These are phyloP conservation scores for Anoplolepis gracilipes DNA, from an alignment of 1,140 invertebrate species.

Conservation along the genomic window DNA sequence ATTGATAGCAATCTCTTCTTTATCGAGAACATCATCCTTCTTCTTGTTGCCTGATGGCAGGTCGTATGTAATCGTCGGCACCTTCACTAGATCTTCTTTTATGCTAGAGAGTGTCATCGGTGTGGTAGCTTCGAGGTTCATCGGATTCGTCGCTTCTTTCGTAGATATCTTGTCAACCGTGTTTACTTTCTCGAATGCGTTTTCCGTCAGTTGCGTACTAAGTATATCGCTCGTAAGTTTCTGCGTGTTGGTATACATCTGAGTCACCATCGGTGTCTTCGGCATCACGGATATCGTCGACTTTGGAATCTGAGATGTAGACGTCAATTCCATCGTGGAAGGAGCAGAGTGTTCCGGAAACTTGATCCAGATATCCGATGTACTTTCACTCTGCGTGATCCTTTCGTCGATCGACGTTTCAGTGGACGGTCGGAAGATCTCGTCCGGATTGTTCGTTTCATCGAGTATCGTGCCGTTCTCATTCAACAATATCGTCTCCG, in stretches of 20 bases:
- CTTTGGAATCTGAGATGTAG: constrained; percentile 8
- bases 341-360: constrained; percentile 52
- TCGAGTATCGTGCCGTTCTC: constrained; percentile 87
- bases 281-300: constrained; percentile 31
- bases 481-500: constrained; percentile 89
- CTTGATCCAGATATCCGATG: constrained; percentile 48
- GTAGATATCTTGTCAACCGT: constrained; percentile 63
- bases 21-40: constrained; percentile 80
- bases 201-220: not conserved
- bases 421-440: constrained; percentile 82
- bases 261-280: constrained; percentile 21
- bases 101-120: constrained; percentile 72
- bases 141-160: constrained; percentile 48
- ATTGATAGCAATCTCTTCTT: constrained; percentile 84
- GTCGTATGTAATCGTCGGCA: constrained; percentile 86
- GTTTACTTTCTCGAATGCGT: constrained; percentile 33
- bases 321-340: not conserved
- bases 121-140: constrained; percentile 71
- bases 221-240: constrained; percentile 21
- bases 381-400: not conserved
- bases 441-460: constrained; percentile 88
- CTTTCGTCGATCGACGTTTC: constrained; percentile 34
- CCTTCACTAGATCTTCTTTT: constrained; percentile 82
- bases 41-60: constrained; percentile 81
- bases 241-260: constrained; percentile 58